Evolutionary conservation across 2,888 invertebrate genomes (phyloP), one percentile per base, ranked within the genome.

Genomic region (Marronus borbonicus): DNA sequence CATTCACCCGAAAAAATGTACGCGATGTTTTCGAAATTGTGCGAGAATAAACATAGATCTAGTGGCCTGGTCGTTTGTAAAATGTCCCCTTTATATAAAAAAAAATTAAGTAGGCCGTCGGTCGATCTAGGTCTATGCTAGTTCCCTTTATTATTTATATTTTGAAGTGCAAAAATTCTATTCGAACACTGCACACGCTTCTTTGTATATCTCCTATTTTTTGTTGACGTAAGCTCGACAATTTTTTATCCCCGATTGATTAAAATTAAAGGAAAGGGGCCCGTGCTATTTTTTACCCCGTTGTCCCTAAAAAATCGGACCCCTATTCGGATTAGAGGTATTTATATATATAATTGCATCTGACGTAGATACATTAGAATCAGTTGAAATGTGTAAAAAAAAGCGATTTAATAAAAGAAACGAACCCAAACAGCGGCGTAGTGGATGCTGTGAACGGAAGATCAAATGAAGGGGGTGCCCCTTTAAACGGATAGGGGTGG

Each of bases 1-100:
- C 85, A 85, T 83, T 84, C 84, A 82, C 83, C 81, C 85, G 83
- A 28, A 44, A 44, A 55, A 44, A 72, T 72, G 60, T 58, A 72
- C 60, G 39, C 72, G 79, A 77, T 79, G 77, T 52, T 66, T 44
- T 76, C 20, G 50, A 36, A 72, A 68, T 24, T 3, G 49, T 72
- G 10, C 52, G 52, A 24, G 36, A 60, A 72, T 20, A 72, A 76
- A 52, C 52, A 39, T 66, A 44, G 58, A 58, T n/a, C 28, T 44
- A 20, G 20, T 10, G 7, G 8, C 31, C 31, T 31, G 31, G 31
- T 31, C 44, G 12, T 44, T 44, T 10, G 31, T n/a, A 31, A 65
- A 44, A 58, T n/a, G 55, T 55, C 7, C 3, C 7, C n/a, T 55
- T 31, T 31, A 31, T 31, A 31, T 3, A 31, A 31, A 31, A 24